These are phyloP conservation scores for Plecturocebus donacophilus DNA, from an alignment of 2,113 vertebrate genomes.

Conservation along the genomic window DNA sequence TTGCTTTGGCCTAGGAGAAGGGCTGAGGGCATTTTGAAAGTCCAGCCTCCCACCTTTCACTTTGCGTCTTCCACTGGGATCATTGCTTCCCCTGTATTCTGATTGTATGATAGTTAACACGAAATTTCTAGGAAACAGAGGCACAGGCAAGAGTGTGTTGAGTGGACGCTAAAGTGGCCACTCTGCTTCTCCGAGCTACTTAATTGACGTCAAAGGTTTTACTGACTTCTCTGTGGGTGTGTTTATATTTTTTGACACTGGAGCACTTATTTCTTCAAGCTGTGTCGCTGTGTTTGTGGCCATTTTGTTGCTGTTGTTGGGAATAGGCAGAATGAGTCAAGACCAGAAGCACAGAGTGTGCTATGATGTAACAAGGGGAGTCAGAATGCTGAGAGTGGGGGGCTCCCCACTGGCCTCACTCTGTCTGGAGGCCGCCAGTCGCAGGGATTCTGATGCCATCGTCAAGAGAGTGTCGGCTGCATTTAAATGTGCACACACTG, in stretches of 20 bases:
- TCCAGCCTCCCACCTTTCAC: background rate
- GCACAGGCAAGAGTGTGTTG: background rate
- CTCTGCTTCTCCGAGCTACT: background rate
- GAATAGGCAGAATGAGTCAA: background rate
- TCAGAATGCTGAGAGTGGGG: background rate
- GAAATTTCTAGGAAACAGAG: background rate
- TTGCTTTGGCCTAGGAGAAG: background rate
- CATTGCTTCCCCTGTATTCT: background rate
- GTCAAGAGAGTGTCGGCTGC: background rate
- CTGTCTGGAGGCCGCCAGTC: background rate
- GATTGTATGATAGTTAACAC: background rate
- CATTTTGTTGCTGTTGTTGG: background rate
- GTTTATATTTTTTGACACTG: background rate
- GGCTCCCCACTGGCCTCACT: background rate
- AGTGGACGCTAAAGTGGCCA: background rate
- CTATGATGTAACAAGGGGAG: accelerated
- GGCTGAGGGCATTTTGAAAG: background rate
- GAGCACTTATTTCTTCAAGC: background rate
- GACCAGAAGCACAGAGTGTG: accelerated
- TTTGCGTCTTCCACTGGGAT: background rate
- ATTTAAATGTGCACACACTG: background rate
- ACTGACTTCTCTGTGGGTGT: background rate
- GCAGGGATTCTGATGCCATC: no score
- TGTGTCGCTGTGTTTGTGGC: background rate
- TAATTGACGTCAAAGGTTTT: background rate